Conservation (phyloP, 2,113 vertebrate species). For the Sorex araneus region DNA sequence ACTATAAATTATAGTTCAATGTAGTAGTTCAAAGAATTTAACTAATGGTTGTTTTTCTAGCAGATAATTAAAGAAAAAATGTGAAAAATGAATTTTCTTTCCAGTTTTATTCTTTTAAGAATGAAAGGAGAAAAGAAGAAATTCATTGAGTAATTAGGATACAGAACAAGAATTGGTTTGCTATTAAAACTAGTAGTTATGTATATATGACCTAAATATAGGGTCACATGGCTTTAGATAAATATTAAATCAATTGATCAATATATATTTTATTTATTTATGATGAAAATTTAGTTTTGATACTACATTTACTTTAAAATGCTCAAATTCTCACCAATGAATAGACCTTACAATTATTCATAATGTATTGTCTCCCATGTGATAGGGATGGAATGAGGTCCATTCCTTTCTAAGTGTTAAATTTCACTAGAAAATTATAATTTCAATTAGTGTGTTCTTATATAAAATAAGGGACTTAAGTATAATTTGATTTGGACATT, state of each 20-base stretch:
- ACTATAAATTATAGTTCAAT: slow-evolving; percentile 23
- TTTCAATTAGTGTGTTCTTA: not conserved
- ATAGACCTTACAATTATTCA: not conserved
- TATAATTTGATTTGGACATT: too few relatives aligned
- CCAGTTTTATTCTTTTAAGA: not conserved
- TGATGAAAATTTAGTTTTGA: not conserved
- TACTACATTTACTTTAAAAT: not conserved
- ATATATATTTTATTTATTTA: slow-evolving; percentile 9
- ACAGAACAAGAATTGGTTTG: not conserved
- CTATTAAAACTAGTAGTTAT: not conserved
- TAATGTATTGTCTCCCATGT: not conserved
- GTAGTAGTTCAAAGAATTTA: not conserved
- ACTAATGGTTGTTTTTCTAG: not conserved
- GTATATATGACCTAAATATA: not conserved
- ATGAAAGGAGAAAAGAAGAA: not conserved
- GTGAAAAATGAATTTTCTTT: not conserved
- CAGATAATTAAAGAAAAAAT: not conserved
- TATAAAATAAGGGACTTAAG: too few relatives aligned
- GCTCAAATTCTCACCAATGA: not conserved
- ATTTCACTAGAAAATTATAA: not conserved
- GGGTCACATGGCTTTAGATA: not conserved
- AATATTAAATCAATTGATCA: not conserved
- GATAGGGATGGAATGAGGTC: not conserved
- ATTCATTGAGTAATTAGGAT: not conserved
- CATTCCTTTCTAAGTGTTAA: slow-evolving; percentile 6